phyloP scores from a whole-genome alignment of 2,113 vertebrate species.

The Benitochromis conjunctus region DNA sequence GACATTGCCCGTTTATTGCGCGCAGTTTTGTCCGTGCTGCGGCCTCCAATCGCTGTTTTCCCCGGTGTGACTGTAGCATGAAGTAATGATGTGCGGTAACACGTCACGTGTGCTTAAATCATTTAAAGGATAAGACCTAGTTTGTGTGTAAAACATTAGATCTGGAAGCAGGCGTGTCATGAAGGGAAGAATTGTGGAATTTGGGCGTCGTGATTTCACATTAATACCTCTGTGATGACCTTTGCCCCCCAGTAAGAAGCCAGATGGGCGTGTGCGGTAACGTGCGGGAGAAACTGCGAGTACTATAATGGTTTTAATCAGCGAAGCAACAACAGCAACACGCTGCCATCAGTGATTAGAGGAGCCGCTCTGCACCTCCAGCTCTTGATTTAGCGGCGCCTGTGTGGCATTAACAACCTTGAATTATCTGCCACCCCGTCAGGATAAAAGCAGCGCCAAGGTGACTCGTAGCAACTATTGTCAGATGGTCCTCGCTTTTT shows the following conservation, averaged over 20 bases:
- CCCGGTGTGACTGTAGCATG: not conserved
- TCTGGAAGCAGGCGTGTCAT: not conserved
- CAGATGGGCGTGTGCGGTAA: not conserved
- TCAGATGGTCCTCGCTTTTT: constrained; percentile 54
- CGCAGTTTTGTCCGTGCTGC: not conserved
- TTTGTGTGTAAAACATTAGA: not conserved
- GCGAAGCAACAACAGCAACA: not conserved
- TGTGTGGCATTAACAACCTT: constrained; percentile 45
- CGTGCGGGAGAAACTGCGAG: not conserved
- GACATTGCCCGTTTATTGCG: not conserved
- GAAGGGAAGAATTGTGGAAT: not conserved
- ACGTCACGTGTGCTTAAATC: too few relatives aligned
- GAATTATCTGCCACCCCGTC: constrained; percentile 45
- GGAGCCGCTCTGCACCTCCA: not conserved
- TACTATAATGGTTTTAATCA: not conserved
- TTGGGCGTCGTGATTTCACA: not conserved
- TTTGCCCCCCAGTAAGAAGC: not conserved
- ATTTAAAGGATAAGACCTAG: not conserved
- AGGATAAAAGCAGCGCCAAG: constrained; percentile 47
- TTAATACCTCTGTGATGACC: not conserved
- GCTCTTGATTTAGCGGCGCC: constrained; percentile 15
- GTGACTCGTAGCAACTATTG: constrained; percentile 53
- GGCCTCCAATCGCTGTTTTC: not conserved
- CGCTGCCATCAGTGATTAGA: not conserved
- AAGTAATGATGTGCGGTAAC: not conserved